Conservation (phyloP, 1,140 invertebrate genomes). For the Conus ventricosus region DNA sequence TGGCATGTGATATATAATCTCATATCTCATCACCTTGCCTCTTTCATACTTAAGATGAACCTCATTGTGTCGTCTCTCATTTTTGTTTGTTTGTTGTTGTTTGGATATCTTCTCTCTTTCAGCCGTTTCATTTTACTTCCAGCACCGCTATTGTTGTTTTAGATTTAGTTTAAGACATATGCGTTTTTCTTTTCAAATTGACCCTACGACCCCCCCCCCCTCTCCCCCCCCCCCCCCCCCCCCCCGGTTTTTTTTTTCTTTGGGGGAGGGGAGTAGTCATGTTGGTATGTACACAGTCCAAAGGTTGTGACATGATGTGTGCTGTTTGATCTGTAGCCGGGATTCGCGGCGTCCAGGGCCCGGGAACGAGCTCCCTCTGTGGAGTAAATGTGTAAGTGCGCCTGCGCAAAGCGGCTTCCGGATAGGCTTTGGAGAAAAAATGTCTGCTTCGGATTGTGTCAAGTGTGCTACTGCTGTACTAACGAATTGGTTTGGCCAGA, state of each 20-base stretch:
- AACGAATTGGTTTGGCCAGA: neutral
- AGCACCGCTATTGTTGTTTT: too few relatives aligned
- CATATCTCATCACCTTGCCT: neutral
- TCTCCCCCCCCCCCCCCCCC: too few relatives aligned
- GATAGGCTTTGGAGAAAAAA: neutral
- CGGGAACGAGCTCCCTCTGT: conserved; percentile 13
- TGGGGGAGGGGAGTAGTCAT: too few relatives aligned
- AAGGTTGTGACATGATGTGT: neutral
- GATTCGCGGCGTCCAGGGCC: conserved; percentile 21
- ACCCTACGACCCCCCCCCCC: too few relatives aligned
- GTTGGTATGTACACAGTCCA: too few relatives aligned
- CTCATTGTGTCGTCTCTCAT: too few relatives aligned
- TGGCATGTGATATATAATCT: neutral
- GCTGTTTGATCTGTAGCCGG: neutral
- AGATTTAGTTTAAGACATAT: too few relatives aligned
- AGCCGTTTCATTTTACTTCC: too few relatives aligned
- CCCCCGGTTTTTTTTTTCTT: too few relatives aligned
- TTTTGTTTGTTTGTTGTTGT: neutral
- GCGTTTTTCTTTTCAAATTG: too few relatives aligned
- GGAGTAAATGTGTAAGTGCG: conserved; percentile 36
- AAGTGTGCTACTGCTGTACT: neutral
- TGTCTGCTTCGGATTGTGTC: neutral
- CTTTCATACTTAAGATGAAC: too few relatives aligned
- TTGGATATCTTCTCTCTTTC: too few relatives aligned
- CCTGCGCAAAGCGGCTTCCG: conserved; percentile 6